A percentile compares a stretch with the other conserved stretches of the same genome.
These are phyloP conservation scores for Drosophila sulfurigaster DNA, from an alignment of 1,140 invertebrate species.

Conservation along the genomic window DNA sequence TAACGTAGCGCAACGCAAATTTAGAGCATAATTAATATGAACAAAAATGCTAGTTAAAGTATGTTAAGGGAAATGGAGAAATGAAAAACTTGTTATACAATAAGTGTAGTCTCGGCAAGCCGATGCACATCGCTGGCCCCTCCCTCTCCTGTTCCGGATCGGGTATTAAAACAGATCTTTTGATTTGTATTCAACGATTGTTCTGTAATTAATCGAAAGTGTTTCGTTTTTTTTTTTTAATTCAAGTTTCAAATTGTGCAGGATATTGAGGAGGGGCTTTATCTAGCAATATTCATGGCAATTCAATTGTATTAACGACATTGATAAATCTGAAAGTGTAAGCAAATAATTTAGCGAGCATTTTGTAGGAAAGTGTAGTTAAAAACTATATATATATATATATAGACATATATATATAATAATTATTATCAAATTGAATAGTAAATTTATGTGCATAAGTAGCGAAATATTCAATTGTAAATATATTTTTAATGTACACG, in stretches of 20 bases:
- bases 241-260: neutral
- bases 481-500: constrained; percentile 61
- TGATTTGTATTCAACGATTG: constrained; percentile 25
- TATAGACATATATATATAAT: constrained; percentile 21
- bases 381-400: constrained; percentile 51
- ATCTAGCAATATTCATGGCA: constrained; percentile 77
- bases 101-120: constrained; percentile 66
- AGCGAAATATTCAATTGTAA: constrained; percentile 77
- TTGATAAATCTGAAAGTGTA: constrained; percentile 64
- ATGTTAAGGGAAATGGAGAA: constrained; percentile 8
- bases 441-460: constrained; percentile 71
- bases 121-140: constrained; percentile 51
- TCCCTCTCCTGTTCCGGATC: constrained; percentile 2
- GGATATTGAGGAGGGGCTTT: constrained; percentile 32
- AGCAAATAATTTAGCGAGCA: constrained; percentile 49
- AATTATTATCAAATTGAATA: constrained; percentile 58
- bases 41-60: constrained; percentile 54
- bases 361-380: constrained; percentile 72
- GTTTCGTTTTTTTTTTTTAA: neutral
- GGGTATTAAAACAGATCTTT: constrained; percentile 27
- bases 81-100: constrained; percentile 58
- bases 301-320: constrained; percentile 78
- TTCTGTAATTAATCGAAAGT: neutral
- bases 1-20: constrained; percentile 53
- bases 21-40: constrained; percentile 44